A percentile compares a stretch with the other conserved stretches of the same genome.
Conservation (phyloP, 2,113 vertebrate species). For the Hydropotes inermis region DNA sequence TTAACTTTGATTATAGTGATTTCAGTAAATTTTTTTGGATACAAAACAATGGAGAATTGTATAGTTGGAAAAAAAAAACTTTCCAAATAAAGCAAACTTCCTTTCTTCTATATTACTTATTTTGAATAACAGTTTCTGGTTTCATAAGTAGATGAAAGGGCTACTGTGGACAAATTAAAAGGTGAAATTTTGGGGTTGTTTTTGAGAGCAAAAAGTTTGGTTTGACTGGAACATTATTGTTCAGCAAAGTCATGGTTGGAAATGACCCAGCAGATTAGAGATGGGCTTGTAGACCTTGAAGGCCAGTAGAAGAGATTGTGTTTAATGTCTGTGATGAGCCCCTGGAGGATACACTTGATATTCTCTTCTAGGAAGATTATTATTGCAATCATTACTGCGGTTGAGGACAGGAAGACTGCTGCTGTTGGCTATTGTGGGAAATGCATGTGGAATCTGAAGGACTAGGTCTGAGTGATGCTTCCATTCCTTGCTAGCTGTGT, state of each 20-base stretch:
- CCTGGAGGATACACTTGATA: not conserved
- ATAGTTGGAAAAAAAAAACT: not conserved
- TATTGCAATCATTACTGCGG: not conserved
- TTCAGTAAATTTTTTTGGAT: not conserved
- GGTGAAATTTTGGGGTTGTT: not conserved
- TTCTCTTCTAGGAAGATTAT: not conserved
- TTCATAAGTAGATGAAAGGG: not conserved
- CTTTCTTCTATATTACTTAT: not conserved
- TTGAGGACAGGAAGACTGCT: not conserved
- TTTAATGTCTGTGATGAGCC: not conserved
- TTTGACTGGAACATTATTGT: not conserved
- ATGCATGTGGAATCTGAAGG: not conserved
- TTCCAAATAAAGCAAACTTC: not conserved
- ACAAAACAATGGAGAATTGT: not conserved
- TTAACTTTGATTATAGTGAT: not conserved
- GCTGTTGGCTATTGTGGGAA: not conserved
- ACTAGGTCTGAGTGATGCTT: not conserved
- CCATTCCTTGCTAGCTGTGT: not conserved
- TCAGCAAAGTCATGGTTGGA: not conserved
- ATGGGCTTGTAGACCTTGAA: not conserved
- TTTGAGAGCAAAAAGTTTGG: not conserved
- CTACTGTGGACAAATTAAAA: not conserved
- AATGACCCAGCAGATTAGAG: not conserved
- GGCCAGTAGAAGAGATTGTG: not conserved
- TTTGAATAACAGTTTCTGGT: constrained; percentile 9